Evolutionary conservation across 53 echinoderm and acorn worm species (phyloP), one percentile per base, ranked within the genome.

Genomic region (Actinopyga echinites): DNA sequence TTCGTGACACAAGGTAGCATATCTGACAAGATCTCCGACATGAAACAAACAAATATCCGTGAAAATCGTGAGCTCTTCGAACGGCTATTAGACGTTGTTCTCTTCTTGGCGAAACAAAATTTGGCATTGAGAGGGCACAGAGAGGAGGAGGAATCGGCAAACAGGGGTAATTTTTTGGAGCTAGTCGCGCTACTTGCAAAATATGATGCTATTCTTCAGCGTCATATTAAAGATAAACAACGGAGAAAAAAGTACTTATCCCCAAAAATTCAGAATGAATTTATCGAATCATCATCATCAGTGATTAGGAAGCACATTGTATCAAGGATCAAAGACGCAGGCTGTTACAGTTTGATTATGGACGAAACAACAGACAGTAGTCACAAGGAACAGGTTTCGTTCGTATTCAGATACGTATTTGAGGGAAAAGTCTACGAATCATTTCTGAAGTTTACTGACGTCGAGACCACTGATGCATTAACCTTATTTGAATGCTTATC

Each of bases 331-430:
- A 79, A 81, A 12, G 81, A 81, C 1, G 81, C 81, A n/a, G 81
- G 81, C 6, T 81, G 62, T 13, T 81, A 35, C 35, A 81, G 81
- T 38, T 11, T 81, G 0, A 30, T 81, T 35, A 81, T 81, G 81
- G 62, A 61, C 38, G 81, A 81, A 61, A 81, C 81, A 19, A 81
- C 32, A 31, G 63, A 61, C 35, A 33, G 23, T 20, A 30, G 33
- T 6, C 81, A 80, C 32, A 34, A 32, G 21, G 81, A 81, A 38
- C 62, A 81, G n/a, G 81, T 81, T 61, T 81, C 81, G 1, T 81
- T 81, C 22, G 36, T 62, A 5, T 34, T 79, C 19, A 55, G 79
- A 38, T 79, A 79, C 36, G 62, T 62, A 24, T 32, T 61, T 13
- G 6, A 62, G 35, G 63, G 36, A 22, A 49, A 81, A 6, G 40